Conservation (phyloP, 2,888 invertebrate species). For the Lasioglossum malachurum region DNA sequence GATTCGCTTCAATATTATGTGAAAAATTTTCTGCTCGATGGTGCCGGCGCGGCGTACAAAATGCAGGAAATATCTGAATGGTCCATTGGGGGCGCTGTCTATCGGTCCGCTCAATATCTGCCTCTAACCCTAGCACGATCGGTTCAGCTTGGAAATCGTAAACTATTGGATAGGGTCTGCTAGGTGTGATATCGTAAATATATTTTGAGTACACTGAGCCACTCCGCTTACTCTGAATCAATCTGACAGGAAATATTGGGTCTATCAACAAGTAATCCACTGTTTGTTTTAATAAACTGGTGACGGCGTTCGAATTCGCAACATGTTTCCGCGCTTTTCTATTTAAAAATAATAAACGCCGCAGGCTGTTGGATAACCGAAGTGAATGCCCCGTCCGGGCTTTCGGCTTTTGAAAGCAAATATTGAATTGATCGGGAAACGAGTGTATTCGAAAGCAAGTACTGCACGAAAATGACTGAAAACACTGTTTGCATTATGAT, state of each 20-base stretch:
- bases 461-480: not conserved
- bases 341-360: slow-evolving; percentile 1
- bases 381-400: not conserved
- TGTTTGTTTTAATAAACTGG: slow-evolving; percentile 10
- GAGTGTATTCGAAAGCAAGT: not conserved
- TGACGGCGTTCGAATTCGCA: not conserved
- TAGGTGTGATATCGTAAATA: slow-evolving; percentile 21
- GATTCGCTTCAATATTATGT: slow-evolving; percentile 36
- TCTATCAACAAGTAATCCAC: slow-evolving; percentile 9
- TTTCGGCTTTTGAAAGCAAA: not conserved
- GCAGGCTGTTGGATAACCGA: not conserved
- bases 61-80: slow-evolving; percentile 43
- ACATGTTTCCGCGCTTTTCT: slow-evolving; percentile 8
- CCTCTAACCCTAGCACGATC: slow-evolving; percentile 42
- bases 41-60: slow-evolving; percentile 20
- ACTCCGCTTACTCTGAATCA: not conserved
- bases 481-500: not conserved
- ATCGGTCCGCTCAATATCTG: slow-evolving; percentile 43
- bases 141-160: slow-evolving; percentile 6
- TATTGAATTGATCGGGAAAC: not conserved
- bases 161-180: slow-evolving; percentile 22
- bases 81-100: slow-evolving; percentile 41
- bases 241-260: slow-evolving; percentile 9
- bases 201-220: slow-evolving; percentile 3
- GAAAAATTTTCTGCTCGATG: slow-evolving; percentile 41